Base-by-base conservation (phyloP, 2,888 invertebrate species). In the Xestobium rufovillosum region DNA sequence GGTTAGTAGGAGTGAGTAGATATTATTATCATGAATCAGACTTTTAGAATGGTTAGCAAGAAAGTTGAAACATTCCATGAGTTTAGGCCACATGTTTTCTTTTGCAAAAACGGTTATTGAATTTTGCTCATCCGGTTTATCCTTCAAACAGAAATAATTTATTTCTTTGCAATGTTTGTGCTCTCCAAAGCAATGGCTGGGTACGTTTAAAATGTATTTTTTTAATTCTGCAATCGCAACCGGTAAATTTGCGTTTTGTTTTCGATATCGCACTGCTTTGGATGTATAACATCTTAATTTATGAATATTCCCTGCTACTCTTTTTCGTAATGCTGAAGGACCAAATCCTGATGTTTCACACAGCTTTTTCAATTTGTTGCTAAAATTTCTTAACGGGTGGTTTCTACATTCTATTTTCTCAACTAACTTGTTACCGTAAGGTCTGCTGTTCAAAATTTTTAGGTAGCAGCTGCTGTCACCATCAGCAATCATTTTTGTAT, bases 81-180 rank as follows among this genome's bases (percentile, higher is more conserved):
- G 11, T 10, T 11, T 14, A 53, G 40, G 10, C 53, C 56, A 31
- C 52, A 50, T 2, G 27, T 16, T 2, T 23, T 23, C 8, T 50
- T 43, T 6, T 40, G 32, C 26, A 46, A 36, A 3, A 34, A 38
- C 12, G 13, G 16, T n/a, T 38, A 36, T 16, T 38, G 32, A 17
- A 48, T 39, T 13, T 38, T 31, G 8, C 34, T 19, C 16, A 32
- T 45, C 1, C n/a, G 33, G 10, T 31, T 31, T 14, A 34, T 10
- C 6, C 15, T 9, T 1, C 2, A n/a, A n/a, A 27, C 14, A 9
- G 9, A 10, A 26, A 6, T 19, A 9, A 13, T 14, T 12, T 31
- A 13, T n/a, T 27, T 3, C n/a, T n/a, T n/a, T n/a, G n/a, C n/a
- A n/a, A n/a, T n/a, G n/a, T n/a, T n/a, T n/a, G n/a, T n/a, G n/a